Evolutionary conservation across 2,888 invertebrate species (phyloP).

Genomic region (Serripes groenlandicus): DNA sequence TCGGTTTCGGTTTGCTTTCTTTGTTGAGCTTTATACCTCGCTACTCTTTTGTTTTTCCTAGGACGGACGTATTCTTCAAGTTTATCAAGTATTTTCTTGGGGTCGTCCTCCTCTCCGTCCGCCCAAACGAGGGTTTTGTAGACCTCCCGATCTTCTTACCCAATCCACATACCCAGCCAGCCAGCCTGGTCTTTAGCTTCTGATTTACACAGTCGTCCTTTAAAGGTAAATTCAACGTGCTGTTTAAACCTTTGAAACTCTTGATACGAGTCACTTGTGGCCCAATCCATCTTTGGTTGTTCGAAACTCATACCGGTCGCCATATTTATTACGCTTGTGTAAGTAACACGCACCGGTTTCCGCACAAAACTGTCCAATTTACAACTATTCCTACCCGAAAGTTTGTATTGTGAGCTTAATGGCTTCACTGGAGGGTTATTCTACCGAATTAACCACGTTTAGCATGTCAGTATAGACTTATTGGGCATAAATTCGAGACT

Average conservation of each 20-base stretch:
- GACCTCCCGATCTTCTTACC: constrained; percentile 64
- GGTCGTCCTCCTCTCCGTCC: constrained; percentile 50
- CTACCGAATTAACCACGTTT: no score
- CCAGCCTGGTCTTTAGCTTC: constrained; percentile 14
- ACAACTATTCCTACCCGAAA: no score
- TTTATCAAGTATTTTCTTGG: constrained; percentile 44
- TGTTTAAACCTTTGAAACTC: constrained; percentile 51
- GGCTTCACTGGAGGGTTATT: no score
- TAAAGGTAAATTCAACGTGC: constrained; percentile 36
- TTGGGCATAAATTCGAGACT: no score
- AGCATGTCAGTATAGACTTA: no score
- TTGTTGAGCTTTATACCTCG: constrained; percentile 53
- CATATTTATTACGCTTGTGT: no score
- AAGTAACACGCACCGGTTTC: no score
- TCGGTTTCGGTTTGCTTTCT: constrained; percentile 58
- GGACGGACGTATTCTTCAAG: constrained; percentile 53
- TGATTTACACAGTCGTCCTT: constrained; percentile 12
- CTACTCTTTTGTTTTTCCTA: constrained; percentile 57
- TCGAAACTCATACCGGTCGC: constrained; percentile 34
- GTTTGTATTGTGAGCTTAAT: no score
- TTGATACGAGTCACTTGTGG: constrained; percentile 10
- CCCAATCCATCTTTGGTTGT: constrained; percentile 17
- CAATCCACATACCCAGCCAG: constrained; percentile 61
- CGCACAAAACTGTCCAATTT: no score
- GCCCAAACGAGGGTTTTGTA: constrained; percentile 65